These are phyloP conservation scores for Oxyruncus cristatus DNA, from an alignment of 2,113 vertebrate species.

Conservation along the genomic window DNA sequence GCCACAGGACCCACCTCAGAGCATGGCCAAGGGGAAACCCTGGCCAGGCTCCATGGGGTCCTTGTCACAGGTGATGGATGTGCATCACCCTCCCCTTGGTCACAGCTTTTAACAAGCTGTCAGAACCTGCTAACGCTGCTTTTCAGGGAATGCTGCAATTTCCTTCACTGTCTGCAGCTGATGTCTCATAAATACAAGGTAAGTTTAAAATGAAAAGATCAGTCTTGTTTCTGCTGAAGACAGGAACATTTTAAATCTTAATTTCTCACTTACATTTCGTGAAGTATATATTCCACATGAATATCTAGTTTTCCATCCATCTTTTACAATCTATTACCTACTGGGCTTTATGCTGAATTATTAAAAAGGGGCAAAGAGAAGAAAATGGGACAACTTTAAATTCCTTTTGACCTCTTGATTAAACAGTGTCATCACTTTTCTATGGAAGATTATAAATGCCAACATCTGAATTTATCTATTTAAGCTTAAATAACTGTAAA, in stretches of 20 bases:
- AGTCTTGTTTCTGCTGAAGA: conserved; percentile 8
- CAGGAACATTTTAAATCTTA: conserved; percentile 14
- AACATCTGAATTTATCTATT: not conserved
- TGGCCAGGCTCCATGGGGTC: not conserved
- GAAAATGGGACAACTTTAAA: not conserved
- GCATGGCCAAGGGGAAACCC: not conserved
- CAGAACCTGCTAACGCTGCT: not conserved
- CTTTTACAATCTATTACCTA: not conserved
- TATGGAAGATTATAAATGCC: not conserved
- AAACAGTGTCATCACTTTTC: not conserved
- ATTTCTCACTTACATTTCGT: conserved; percentile 1
- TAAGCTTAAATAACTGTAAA: not conserved
- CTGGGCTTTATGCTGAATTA: not conserved
- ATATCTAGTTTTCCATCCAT: not conserved
- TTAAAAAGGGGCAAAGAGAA: conserved; percentile 1
- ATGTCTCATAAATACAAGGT: conserved; percentile 42
- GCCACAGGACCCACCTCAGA: not conserved
- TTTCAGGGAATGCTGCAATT: conserved; percentile 7
- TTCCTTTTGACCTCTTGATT: conserved; percentile 17
- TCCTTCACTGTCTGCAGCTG: conserved; percentile 14
- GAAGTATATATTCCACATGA: not conserved
- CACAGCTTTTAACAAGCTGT: conserved; percentile 17
- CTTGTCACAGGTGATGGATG: not conserved
- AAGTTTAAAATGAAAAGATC: conserved; percentile 19
- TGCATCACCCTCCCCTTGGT: not conserved